Evolutionary conservation across 2,113 vertebrate genomes (phyloP).

Genomic region (Caloenas nicobarica): DNA sequence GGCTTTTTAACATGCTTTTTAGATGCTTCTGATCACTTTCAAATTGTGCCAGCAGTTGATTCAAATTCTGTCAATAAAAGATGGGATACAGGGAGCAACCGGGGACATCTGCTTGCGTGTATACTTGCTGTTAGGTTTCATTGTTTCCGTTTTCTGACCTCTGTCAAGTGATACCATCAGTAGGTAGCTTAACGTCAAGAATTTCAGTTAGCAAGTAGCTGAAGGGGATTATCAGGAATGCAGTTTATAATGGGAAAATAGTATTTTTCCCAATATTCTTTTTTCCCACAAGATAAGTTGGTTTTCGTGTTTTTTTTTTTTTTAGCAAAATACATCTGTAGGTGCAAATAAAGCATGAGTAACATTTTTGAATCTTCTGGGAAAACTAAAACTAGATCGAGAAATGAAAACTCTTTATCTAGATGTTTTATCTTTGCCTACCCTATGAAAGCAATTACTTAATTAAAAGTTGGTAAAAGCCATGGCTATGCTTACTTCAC

Average conservation of each 20-base stretch:
- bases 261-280: neutral
- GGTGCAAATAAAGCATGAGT: neutral
- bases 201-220: neutral
- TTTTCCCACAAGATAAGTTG: neutral
- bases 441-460: neutral
- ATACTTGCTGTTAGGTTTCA: neutral
- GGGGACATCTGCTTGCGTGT: neutral
- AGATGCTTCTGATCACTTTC: neutral
- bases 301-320: neutral
- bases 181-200: fast-evolving
- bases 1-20: neutral
- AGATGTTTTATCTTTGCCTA: neutral
- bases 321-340: neutral
- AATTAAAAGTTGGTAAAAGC: neutral
- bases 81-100: neutral
- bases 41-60: neutral
- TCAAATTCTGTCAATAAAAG: neutral
- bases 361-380: neutral
- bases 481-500: neutral
- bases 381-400: neutral
- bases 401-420: neutral
- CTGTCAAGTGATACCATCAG: neutral
- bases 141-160: neutral
- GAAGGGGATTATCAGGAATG: neutral
- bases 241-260: neutral